Evolutionary conservation across 1,140 invertebrate genomes (phyloP).

Genomic region (Drosophila kikkawai): DNA sequence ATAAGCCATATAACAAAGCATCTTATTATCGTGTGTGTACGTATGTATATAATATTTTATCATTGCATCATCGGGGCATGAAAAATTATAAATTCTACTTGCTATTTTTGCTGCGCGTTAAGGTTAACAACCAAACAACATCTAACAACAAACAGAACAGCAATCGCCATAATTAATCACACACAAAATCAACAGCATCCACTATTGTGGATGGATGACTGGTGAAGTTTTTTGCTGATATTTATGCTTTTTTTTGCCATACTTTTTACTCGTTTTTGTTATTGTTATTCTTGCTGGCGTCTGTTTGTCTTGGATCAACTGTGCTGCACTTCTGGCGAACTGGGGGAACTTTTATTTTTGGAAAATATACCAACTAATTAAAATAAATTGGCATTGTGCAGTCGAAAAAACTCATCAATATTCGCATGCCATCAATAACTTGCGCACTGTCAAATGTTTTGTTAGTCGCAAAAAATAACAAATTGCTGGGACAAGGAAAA

Average conservation of each 20-base stretch:
- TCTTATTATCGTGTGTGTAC: conserved; percentile 50
- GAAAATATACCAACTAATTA: conserved; percentile 77
- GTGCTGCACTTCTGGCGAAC: conserved; percentile 42
- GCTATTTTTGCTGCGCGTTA: conserved; percentile 72
- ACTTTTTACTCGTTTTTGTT: not conserved
- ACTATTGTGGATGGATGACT: conserved; percentile 62
- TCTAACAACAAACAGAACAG: conserved; percentile 49
- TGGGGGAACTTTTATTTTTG: conserved; percentile 53
- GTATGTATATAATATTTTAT: conserved; percentile 35
- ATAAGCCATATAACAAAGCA: conserved; percentile 60
- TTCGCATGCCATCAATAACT: conserved; percentile 48
- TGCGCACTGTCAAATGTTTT: conserved; percentile 43
- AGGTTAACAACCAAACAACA: conserved; percentile 77
- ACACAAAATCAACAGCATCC: conserved; percentile 67
- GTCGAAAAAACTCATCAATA: conserved; percentile 67
- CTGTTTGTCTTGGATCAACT: conserved; percentile 43
- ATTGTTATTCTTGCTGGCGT: conserved; percentile 6
- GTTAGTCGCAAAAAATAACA: conserved; percentile 25
- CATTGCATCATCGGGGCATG: conserved; percentile 74
- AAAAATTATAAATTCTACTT: conserved; percentile 79
- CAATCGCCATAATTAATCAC: conserved; percentile 77
- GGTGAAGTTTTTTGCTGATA: conserved; percentile 40
- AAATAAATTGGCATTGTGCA: conserved; percentile 63
- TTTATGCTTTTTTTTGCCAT: conserved; percentile 5
- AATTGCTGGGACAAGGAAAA: conserved; percentile 40